Conservation (phyloP, 2,797 vertebrate genomes). For the Rhabdophis nuchalis region DNA sequence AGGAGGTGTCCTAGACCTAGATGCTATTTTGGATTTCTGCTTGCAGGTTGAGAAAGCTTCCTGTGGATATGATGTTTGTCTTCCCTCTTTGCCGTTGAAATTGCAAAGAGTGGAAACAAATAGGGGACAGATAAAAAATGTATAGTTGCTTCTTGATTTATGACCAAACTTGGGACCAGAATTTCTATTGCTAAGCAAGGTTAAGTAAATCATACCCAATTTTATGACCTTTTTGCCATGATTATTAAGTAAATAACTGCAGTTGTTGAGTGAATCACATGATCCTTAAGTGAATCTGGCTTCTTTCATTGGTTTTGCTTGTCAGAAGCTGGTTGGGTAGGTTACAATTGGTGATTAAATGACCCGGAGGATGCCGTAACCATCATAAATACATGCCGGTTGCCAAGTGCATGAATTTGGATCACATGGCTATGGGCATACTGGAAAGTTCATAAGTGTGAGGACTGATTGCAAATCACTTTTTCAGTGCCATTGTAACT, state of each 20-base stretch:
- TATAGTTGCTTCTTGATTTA: background rate
- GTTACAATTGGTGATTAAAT: background rate
- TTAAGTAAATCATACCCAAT: background rate
- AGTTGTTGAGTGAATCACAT: background rate
- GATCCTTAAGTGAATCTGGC: background rate
- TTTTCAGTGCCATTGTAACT: background rate
- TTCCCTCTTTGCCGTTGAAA: background rate
- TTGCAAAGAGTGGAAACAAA: background rate
- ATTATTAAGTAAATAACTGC: background rate
- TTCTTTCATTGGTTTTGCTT: background rate
- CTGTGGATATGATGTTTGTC: background rate
- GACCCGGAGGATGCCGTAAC: too few species aligned
- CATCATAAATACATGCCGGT: background rate
- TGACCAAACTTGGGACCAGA: background rate
- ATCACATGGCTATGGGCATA: background rate
- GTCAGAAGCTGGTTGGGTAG: background rate
- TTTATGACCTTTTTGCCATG: background rate
- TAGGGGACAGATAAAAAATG: background rate
- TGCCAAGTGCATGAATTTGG: background rate
- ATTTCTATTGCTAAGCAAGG: too few species aligned
- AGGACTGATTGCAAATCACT: background rate
- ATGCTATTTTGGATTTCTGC: background rate
- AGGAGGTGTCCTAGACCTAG: background rate
- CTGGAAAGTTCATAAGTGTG: background rate
- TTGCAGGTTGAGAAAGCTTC: background rate